Evolutionary conservation across 2,888 invertebrate genomes (phyloP).

Genomic region (Morpho deidamia): DNA sequence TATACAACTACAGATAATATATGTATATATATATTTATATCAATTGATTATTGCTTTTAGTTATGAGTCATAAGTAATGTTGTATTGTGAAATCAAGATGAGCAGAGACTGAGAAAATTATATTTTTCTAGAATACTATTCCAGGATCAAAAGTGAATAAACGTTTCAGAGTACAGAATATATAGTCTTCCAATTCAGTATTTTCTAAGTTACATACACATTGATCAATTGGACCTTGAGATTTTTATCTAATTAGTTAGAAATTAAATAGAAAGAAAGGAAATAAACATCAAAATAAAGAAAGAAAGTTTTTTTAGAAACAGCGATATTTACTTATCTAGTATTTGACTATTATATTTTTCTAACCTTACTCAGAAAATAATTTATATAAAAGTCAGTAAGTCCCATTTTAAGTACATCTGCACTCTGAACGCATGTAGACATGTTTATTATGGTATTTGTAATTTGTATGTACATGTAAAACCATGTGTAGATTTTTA

Average conservation of each 20-base stretch:
- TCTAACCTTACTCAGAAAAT: conserved; percentile 3
- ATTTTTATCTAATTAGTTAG: neutral
- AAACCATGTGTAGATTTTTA: conserved; percentile 77
- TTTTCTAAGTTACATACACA: neutral
- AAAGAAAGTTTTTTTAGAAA: neutral
- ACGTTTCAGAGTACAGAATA: conserved; percentile 52
- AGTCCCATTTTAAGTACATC: conserved; percentile 19
- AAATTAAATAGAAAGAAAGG: neutral
- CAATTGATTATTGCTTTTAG: conserved; percentile 29
- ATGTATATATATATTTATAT: conserved; percentile 15
- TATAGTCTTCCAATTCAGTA: neutral
- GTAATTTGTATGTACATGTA: conserved; percentile 66
- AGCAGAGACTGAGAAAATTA: conserved; percentile 51
- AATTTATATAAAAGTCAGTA: neutral
- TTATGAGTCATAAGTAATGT: conserved; percentile 22
- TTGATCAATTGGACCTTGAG: neutral
- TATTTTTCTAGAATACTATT: conserved; percentile 24
- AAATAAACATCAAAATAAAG: neutral
- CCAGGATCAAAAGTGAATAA: conserved; percentile 31
- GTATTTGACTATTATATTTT: conserved; percentile 2
- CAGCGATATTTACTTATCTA: neutral
- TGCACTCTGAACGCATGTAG: conserved; percentile 52
- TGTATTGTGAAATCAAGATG: conserved; percentile 52
- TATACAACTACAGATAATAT: conserved; percentile 25
- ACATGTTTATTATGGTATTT: conserved; percentile 52